Conservation (phyloP, 1,140 invertebrate genomes). For the Drosophila sp. region DNA sequence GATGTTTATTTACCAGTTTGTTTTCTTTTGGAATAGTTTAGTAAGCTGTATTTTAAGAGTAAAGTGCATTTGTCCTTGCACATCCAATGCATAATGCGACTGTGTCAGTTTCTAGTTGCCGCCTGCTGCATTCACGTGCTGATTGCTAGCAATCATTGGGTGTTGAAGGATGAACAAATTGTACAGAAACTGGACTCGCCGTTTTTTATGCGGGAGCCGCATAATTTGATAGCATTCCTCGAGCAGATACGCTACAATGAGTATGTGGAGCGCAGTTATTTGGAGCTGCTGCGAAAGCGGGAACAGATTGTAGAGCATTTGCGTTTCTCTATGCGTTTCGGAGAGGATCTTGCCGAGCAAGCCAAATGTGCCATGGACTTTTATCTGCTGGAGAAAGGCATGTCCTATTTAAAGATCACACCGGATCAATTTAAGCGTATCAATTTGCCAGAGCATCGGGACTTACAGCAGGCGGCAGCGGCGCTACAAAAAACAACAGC, state of each 20-base stretch:
- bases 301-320: constrained; percentile 76
- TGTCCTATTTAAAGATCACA: constrained; percentile 70
- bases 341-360: constrained; percentile 76
- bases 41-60: neutral
- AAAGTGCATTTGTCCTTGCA: neutral
- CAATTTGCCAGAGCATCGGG: constrained; percentile 63
- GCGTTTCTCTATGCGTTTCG: constrained; percentile 70
- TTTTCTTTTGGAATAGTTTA: too few relatives aligned
- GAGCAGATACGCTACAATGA: constrained; percentile 89
- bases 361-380: constrained; percentile 79
- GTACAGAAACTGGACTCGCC: constrained; percentile 88
- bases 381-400: constrained; percentile 70
- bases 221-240: constrained; percentile 92
- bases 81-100: constrained; percentile 53
- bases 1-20: constrained; percentile 37
- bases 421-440: constrained; percentile 71
- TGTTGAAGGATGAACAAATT: constrained; percentile 74
- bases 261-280: constrained; percentile 71
- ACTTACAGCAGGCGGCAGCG: constrained; percentile 29
- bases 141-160: constrained; percentile 75
- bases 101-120: constrained; percentile 42
- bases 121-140: constrained; percentile 56
- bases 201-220: constrained; percentile 90
- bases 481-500: neutral
- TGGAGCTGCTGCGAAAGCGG: constrained; percentile 70